Base-by-base conservation (phyloP, 2,888 invertebrate species). In the Eueremaeus valkanovi region DNA sequence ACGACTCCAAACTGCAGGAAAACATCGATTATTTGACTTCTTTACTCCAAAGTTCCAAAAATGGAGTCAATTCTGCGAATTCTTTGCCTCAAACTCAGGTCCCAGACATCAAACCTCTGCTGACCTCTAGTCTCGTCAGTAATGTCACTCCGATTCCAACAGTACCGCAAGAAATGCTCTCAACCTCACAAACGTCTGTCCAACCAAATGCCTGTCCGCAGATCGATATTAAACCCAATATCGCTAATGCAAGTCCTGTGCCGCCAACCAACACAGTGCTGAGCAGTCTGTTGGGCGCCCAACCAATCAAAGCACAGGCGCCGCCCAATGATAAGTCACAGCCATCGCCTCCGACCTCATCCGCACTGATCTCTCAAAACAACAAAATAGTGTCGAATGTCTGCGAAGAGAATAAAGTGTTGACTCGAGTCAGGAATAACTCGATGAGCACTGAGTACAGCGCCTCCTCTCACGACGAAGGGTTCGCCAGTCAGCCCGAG, bases 381-480 rank as follows among this genome's bases (percentile, higher is more conserved):
- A 70, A 40, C 29, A 70, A 70, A 45, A 13, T 11, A 1, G 21
- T 70, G 21, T 3, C 42, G 42, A 45, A 11, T 18, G 42, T 40
- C 0, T 8, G 8, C 29, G 66, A 66, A 36, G 66, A 66, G n/a
- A 33, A 66, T 40, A 36, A 42, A 70, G 70, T 24, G 3, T 40
- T 45, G 27, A 58, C 75, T 70, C 72, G 76, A 29, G 76, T 51
- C 40, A 42, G 77, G 24, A 74, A 74, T 51, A 73, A 75, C 31
- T 77, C 77, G 72, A 77, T 77, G 49, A 58, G 49, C 21, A 77
- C 76, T 42, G 78, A 78, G 36, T 73, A 72, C 27, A 78, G 77
- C 24, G 70, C 75, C 24, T 74, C 90, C 80, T 92, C 92, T 51
- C 91, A 92, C 80, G 93, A 93, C 82, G 93, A 94, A 83, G 92